A percentile compares a stretch with the other conserved stretches of the same genome.
Evolutionary conservation across 2,113 vertebrate genomes (phyloP).

Genomic region (Toxotes chatareus): DNA sequence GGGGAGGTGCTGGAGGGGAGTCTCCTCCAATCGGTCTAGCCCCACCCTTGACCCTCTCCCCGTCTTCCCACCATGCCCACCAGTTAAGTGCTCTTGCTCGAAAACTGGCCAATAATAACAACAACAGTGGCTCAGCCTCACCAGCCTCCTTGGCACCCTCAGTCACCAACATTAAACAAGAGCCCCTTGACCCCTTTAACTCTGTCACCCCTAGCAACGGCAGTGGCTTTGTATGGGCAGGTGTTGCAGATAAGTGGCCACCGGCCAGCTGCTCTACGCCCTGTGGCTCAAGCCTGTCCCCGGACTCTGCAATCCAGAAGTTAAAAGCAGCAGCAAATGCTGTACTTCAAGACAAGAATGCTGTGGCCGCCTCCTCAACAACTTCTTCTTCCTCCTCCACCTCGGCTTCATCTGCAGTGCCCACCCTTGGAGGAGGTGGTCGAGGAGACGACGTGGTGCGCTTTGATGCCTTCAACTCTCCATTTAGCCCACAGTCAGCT

Average conservation of each 20-base stretch:
- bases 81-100: constrained; percentile 97
- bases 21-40: constrained; percentile 86
- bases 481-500: constrained; percentile 97
- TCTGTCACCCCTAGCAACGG: constrained; percentile 87
- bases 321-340: constrained; percentile 97
- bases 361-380: constrained; percentile 79
- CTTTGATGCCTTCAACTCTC: constrained; percentile 95
- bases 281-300: constrained; percentile 91
- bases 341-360: constrained; percentile 95
- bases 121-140: constrained; percentile 79
- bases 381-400: constrained; percentile 83
- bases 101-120: constrained; percentile 91
- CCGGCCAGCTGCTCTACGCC: constrained; percentile 89
- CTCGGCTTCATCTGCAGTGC: constrained; percentile 75
- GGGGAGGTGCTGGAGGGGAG: constrained; percentile 86
- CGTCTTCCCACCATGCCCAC: constrained; percentile 94
- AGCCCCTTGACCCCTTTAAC: constrained; percentile 83
- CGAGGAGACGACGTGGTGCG: constrained; percentile 91
- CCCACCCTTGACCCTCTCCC: constrained; percentile 90
- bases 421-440: constrained; percentile 73
- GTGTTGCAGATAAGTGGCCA: constrained; percentile 95
- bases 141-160: constrained; percentile 81
- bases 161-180: constrained; percentile 82
- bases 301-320: constrained; percentile 98
- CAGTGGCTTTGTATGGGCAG: constrained; percentile 92